These are phyloP conservation scores for Saccostrea cuccullata DNA, from an alignment of 1,140 invertebrate species.

Conservation along the genomic window DNA sequence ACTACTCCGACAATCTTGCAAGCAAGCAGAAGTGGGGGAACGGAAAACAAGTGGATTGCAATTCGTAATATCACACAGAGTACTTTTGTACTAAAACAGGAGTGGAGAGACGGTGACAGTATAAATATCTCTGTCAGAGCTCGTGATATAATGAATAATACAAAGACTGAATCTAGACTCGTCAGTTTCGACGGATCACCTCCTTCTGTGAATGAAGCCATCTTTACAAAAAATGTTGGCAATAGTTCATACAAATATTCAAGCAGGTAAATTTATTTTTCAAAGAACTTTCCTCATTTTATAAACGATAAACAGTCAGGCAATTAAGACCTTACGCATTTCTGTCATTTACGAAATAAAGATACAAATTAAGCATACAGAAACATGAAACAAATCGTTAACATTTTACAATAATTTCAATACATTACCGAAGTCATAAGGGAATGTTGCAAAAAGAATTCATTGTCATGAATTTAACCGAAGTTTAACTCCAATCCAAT, in stretches of 20 bases:
- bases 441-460: no score
- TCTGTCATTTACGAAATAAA: no score
- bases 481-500: no score
- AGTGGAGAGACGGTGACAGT: not conserved
- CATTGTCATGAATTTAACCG: no score
- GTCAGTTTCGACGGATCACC: not conserved
- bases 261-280: not conserved
- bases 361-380: no score
- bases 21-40: not conserved
- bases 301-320: not conserved
- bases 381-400: no score
- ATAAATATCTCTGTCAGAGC: not conserved
- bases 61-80: not conserved
- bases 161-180: not conserved
- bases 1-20: no score
- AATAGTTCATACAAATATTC: constrained; percentile 1
- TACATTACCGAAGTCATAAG: no score
- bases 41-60: constrained; percentile 3
- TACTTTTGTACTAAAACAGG: not conserved
- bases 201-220: not conserved
- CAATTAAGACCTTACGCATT: not conserved
- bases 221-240: constrained; percentile 1
- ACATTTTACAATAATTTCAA: no score
- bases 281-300: not conserved
- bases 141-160: constrained; percentile 1